These are phyloP conservation scores for Callionymus lyra DNA, from an alignment of 2,113 vertebrate species.

Conservation along the genomic window DNA sequence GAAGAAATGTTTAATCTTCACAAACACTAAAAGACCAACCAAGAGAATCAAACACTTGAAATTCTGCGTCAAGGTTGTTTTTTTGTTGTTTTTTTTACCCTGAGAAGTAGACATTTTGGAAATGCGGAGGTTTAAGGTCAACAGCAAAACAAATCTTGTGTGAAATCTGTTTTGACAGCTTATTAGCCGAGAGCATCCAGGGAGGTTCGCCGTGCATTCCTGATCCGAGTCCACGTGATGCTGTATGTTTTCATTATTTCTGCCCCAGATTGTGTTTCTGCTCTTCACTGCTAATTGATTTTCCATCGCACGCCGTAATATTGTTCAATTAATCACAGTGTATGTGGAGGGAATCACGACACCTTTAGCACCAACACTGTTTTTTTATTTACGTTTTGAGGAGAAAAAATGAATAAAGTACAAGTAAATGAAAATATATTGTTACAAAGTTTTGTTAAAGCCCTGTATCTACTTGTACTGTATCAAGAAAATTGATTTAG, in stretches of 20 bases:
- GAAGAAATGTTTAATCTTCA: not conserved
- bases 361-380: too few relatives aligned
- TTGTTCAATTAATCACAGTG: too few relatives aligned
- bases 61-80: conserved; percentile 10
- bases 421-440: too few relatives aligned
- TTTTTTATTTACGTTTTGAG: too few relatives aligned
- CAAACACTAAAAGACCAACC: not conserved
- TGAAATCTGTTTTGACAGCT: conserved; percentile 31
- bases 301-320: too few relatives aligned
- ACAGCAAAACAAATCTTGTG: conserved; percentile 23
- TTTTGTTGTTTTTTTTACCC: not conserved
- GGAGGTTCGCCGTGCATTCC: conserved; percentile 3
- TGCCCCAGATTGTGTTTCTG: too few relatives aligned
- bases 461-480: too few relatives aligned
- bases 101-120: conserved; percentile 12
- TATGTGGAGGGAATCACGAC: not conserved
- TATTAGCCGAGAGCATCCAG: conserved; percentile 9
- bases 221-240: conserved; percentile 16
- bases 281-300: too few relatives aligned
- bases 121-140: conserved; percentile 6
- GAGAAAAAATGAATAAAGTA: too few relatives aligned
- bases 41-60: not conserved
- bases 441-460: too few relatives aligned
- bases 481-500: too few relatives aligned
- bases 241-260: conserved; percentile 16